Conservation (phyloP, 2,888 invertebrate species). For the Meteorus colon region DNA sequence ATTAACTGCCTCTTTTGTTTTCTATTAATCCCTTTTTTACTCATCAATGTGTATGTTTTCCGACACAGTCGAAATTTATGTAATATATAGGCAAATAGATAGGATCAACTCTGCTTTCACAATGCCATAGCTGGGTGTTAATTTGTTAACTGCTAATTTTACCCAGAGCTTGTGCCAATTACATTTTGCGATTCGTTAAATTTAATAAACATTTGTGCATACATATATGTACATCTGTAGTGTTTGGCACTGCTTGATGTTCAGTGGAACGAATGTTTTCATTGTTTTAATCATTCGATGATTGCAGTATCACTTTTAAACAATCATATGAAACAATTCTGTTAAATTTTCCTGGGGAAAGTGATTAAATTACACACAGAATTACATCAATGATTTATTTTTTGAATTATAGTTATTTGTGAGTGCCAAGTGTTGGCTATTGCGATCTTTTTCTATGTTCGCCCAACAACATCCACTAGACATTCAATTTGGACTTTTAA, state of each 20-base stretch:
- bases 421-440: background rate
- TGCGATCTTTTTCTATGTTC: conserved; percentile 14
- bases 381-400: background rate
- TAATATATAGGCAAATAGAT: background rate
- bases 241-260: background rate
- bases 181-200: conserved; percentile 17
- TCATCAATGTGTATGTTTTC: background rate
- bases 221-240: background rate
- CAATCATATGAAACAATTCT: background rate
- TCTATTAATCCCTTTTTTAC: background rate
- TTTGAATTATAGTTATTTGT: background rate
- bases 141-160: conserved; percentile 50
- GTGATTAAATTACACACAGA: background rate
- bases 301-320: background rate
- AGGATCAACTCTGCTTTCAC: conserved; percentile 23
- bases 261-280: background rate
- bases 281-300: background rate
- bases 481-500: conserved; percentile 9
- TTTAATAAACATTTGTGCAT: background rate
- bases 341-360: background rate
- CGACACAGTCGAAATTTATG: background rate
- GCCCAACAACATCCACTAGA: background rate
- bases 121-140: conserved; percentile 37
- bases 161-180: conserved; percentile 24
- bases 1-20: background rate